Evolutionary conservation across 30 jellyfish, hydroid and myxozoan species (phyloP).

Genomic region (Turritopsis dohrnii): DNA sequence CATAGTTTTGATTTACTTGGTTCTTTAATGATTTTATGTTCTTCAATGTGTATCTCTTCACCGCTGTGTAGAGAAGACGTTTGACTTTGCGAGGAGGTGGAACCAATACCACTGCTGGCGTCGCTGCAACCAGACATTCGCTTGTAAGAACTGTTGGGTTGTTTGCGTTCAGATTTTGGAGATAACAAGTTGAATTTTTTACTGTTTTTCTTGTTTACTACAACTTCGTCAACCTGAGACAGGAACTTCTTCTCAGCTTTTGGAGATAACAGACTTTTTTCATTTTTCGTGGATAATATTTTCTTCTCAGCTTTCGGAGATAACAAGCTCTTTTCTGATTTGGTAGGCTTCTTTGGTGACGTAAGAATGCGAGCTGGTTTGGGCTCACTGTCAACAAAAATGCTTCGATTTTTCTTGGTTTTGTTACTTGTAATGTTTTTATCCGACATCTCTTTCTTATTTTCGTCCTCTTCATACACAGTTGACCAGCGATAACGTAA

Average conservation of each 20-base stretch:
- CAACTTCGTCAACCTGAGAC: too few species aligned
- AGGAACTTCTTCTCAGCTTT: not conserved
- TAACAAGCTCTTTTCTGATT: not conserved
- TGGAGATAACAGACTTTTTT: constrained; percentile 16
- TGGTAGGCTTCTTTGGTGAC: constrained; percentile 7
- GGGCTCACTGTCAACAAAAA: constrained; percentile 19
- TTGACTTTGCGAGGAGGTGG: constrained; percentile 27
- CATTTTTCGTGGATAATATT: not conserved
- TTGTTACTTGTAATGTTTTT: not conserved
- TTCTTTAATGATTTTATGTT: not conserved
- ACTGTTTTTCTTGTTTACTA: not conserved
- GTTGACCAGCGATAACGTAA: constrained; percentile 95
- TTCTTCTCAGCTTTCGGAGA: constrained; percentile 18
- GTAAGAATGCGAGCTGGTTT: constrained; percentile 20
- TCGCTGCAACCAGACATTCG: constrained; percentile 41
- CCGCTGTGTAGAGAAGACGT: constrained; percentile 29
- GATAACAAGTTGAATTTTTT: not conserved
- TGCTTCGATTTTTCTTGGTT: not conserved
- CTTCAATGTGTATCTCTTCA: constrained; percentile 27
- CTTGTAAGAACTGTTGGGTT: not conserved
- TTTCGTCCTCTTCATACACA: constrained; percentile 89
- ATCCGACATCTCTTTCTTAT: constrained; percentile 7
- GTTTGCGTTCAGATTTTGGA: constrained; percentile 21
- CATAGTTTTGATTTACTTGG: constrained; percentile 18
- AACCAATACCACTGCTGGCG: constrained; percentile 40